Evolutionary conservation across 2,797 vertebrate genomes (phyloP).

Genomic region (Chaetodon trifasciatus): DNA sequence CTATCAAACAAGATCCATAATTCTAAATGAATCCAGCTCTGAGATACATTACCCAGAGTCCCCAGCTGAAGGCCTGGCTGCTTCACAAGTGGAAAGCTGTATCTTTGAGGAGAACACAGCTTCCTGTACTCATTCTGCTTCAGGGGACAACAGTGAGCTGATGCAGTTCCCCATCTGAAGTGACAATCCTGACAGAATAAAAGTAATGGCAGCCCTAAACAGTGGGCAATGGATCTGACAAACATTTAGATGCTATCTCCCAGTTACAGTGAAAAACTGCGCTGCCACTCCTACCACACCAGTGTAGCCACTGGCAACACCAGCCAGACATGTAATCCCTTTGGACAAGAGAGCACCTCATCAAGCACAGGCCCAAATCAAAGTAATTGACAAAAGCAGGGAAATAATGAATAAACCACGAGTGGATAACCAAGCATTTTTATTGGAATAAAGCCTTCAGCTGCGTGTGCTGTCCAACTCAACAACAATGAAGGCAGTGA

Average conservation of each 20-base stretch:
- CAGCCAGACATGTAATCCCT: conserved; percentile 85
- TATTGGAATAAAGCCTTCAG: conserved; percentile 24
- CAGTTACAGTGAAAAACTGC: conserved; percentile 83
- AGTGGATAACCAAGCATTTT: conserved; percentile 52
- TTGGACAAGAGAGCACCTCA: conserved; percentile 84
- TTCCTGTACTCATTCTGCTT: conserved; percentile 76
- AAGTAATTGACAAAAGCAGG: conserved; percentile 86
- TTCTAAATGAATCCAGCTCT: conserved; percentile 34
- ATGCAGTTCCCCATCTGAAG: conserved; percentile 80
- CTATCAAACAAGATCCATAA: conserved; percentile 7
- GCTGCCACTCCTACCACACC: conserved; percentile 74
- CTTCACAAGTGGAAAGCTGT: conserved; percentile 45
- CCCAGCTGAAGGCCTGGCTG: conserved; percentile 55
- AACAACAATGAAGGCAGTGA: neutral
- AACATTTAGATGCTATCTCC: conserved; percentile 88
- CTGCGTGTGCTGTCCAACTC: conserved; percentile 5
- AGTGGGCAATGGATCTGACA: conserved; percentile 84
- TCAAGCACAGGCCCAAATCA: conserved; percentile 86
- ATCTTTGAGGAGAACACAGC: conserved; percentile 68
- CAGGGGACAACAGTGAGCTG: conserved; percentile 79
- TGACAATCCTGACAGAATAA: conserved; percentile 87
- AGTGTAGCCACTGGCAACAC: conserved; percentile 84
- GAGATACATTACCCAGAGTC: conserved; percentile 59
- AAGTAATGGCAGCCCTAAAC: conserved; percentile 84
- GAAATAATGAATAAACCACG: conserved; percentile 74